A percentile compares a stretch with the other conserved stretches of the same genome.
These are phyloP conservation scores for Pocillopora verrucosa DNA, from an alignment of 64 coral and sea anemone species.

Conservation along the genomic window DNA sequence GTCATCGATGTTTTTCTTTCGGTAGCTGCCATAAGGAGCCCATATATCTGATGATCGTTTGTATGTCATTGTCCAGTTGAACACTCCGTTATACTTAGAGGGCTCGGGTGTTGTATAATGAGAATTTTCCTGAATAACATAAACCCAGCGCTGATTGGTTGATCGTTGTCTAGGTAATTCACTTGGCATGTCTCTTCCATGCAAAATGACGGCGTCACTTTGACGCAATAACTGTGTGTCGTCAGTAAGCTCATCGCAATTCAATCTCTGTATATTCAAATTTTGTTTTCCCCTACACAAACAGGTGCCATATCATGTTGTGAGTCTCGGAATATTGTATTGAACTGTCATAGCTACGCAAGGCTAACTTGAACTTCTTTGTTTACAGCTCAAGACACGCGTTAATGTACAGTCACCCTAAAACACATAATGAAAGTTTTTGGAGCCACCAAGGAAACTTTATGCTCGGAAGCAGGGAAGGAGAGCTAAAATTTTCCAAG, in stretches of 20 bases:
- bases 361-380: no score
- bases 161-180: neutral
- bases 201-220: conserved; percentile 50
- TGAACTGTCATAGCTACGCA: neutral
- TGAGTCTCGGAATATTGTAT: neutral
- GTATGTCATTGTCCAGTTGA: conserved; percentile 69
- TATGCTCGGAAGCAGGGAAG: no score
- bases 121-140: conserved; percentile 43
- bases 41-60: conserved; percentile 35
- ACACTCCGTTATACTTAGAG: conserved; percentile 48
- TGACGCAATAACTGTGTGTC: conserved; percentile 7
- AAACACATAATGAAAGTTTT: no score
- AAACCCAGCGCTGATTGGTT: conserved; percentile 55
- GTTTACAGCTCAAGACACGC: no score
- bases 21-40: conserved; percentile 37
- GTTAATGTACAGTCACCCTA: no score
- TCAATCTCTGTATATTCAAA: neutral
- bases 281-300: neutral
- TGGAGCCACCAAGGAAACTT: no score
- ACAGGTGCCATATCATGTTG: neutral
- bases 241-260: neutral
- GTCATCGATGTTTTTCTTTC: neutral
- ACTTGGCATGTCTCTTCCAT: conserved; percentile 28
- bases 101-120: neutral
- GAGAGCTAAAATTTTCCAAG: no score